A percentile compares a stretch with the other conserved stretches of the same genome.
phyloP scores from a whole-genome alignment of 30 jellyfish, hydroid and myxozoan genomes.

The Aurelia aurita region DNA sequence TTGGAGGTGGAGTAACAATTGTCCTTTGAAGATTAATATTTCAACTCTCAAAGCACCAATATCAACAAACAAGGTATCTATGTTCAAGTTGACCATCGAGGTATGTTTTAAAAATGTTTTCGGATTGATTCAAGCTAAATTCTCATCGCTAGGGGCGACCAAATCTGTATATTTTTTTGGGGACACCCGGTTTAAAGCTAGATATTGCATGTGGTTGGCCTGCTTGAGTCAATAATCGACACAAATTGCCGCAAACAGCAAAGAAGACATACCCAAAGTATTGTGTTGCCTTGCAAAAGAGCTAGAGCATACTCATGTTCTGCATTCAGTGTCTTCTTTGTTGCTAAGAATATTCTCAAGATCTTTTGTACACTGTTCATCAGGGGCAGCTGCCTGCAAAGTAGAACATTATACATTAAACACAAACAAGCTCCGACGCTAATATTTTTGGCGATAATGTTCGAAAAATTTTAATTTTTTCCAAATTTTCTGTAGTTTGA shows the following conservation, averaged over 20 bases:
- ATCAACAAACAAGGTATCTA: too few species aligned
- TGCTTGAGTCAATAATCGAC: neutral
- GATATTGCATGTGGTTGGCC: too few species aligned
- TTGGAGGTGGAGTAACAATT: too few species aligned
- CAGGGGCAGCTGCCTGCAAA: conserved; percentile 17
- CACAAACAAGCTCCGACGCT: neutral
- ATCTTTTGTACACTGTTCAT: conserved; percentile 28
- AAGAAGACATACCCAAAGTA: conserved; percentile 43
- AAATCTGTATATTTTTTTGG: too few species aligned
- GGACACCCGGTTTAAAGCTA: too few species aligned
- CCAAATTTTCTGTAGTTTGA: neutral
- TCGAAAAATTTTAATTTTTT: too few species aligned
- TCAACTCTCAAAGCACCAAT: too few species aligned
- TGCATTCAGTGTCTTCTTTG: conserved; percentile 52
- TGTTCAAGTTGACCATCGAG: too few species aligned
- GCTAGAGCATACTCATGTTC: conserved; percentile 67
- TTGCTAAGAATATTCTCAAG: conserved; percentile 44
- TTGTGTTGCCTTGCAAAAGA: conserved; percentile 48
- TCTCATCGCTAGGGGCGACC: too few species aligned
- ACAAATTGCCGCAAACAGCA: neutral
- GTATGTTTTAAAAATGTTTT: too few species aligned
- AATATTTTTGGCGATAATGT: neutral
- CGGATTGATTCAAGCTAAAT: too few species aligned
- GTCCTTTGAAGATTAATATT: too few species aligned
- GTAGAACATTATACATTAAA: neutral